Base-by-base conservation (phyloP, 2,113 vertebrate species). In the Anguilla rostrata region DNA sequence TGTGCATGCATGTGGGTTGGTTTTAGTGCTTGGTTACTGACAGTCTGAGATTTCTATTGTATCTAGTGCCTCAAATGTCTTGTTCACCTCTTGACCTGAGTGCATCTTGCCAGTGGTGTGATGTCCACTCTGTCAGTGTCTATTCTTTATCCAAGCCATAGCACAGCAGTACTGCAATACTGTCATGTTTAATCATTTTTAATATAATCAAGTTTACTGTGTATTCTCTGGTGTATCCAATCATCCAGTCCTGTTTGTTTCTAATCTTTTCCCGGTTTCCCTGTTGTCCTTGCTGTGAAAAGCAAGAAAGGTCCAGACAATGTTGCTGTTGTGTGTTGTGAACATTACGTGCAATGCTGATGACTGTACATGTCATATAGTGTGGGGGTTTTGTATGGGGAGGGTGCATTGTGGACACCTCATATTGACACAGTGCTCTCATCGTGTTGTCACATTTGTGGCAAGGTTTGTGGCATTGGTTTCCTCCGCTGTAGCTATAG, bases 1-100 rank as follows among this genome's bases (percentile, higher is more conserved):
- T 83, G 53, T 22, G 29, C 91, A 91, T 91, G 91, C 92, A 85
- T 92, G 84, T 89, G 88, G 92, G 92, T 89, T 89, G 86, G 89
- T 84, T 84, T 84, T 91, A 91, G 66, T 79, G 78, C 84, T 80
- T 85, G 39, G 16, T 41, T 39, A 56, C 78, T 63, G 56, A 34
- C 56, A 63, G 22, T 53, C 78, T 5, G 8, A 22, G 43, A 53
- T 40, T 14, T 56, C 18, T 85, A 11, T 34, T n/a, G n/a, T 78
- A 14, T 43, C 9, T 1, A 75, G 29, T 9, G 29, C 34, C 20
- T 85, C 16, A 43, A 40, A 53, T 34, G 18, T 66, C 60, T 66
- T 80, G 4, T 79, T 53, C 14, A 40, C n/a, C 14, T 34, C 20
- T 66, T 78, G 34, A 41, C 49, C 43, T 79, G 26, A 34, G 20